Base-by-base conservation (phyloP, 2,113 vertebrate genomes). In the Cyanoderma ruficeps region DNA sequence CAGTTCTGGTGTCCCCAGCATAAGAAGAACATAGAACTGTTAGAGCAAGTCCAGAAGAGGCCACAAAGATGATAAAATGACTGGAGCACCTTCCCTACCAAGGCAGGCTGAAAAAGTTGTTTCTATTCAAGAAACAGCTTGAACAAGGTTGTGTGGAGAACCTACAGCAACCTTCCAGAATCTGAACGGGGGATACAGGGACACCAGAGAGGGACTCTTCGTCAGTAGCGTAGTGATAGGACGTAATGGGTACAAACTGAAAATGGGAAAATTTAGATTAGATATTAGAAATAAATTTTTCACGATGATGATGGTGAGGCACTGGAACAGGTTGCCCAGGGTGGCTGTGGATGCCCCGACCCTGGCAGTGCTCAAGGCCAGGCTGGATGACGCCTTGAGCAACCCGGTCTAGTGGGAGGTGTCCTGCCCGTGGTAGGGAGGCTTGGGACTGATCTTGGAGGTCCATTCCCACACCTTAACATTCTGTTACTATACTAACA, bases 141-240 rank as follows among this genome's bases (percentile, higher is more conserved):
- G 55, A 17, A 60, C 24, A 47, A 47, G n/a, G n/a, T 23, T 69
- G 11, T 68, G 17, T 41, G 41, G 41, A 61, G 10, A 61, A 61
- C 30, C 30, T 39, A 31, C 18, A 35, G 70, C 17, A 61, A 35
- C 41, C 20, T 41, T 47, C 17, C 17, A 22, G 6, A 22, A 27
- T 9, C 25, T 47, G 25, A 61, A 49, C 8, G 15, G 44, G 44
- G 7, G 25, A 41, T 19, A 35, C 10, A 60, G 30, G 7, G 30
- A 42, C 16, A 10, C 47, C 10, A 8, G n/a, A 68, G n/a, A 55
- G 3, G 2, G 9, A 25, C 30, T 9, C 37, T 24, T 46, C 0
- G 0, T 17, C 13, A 35, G n/a, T 17, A 69, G 55, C 1, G 0
- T 2, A 42, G 35, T 7, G 16, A 35, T 3, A n/a, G 25, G 17